Base-by-base conservation (phyloP, 2,888 invertebrate genomes). In the Hipparchia semele region DNA sequence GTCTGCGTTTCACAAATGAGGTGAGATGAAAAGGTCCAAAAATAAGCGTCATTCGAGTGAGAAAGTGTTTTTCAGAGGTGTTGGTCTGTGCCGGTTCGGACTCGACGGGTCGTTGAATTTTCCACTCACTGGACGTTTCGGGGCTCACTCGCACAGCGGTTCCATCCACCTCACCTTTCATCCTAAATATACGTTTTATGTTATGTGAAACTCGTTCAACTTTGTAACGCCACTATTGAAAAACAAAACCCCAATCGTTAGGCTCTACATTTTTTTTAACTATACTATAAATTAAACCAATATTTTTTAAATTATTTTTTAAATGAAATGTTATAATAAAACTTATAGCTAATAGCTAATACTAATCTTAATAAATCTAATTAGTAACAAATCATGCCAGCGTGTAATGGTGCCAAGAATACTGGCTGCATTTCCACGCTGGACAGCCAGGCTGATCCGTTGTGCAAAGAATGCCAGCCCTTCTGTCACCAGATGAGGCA, bases 61-160 rank as follows among this genome's bases (percentile, higher is more conserved):
- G 87, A 91, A 90, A 87, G 85, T 83, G 89, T 90, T 93, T 91
- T 94, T 90, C 90, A 90, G 92, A 93, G 93, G 93, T 91, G 93
- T 92, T 90, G 87, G 89, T 87, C 89, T 87, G 90, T 90, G 86
- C 90, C 88, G 87, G 84, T 84, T 88, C 87, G 88, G 87, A 92
- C 88, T 90, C 90, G 90, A 84, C 90, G 91, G 91, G 87, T 91
- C 92, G 90, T 83, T 90, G 88, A 90, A 92, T 92, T 94, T 94
- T 93, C 94, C 93, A 92, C 91, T 90, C 89, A 90, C 87, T 89
- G 91, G 91, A 84, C 87, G 86, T 89, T 86, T 88, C 87, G 87
- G 86, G 87, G 86, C 86, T 74, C 73, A 73, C 64, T 75, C 75
- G 81, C 83, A 90, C 90, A 92, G 89, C 90, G 91, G 90, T 23